phyloP scores from a whole-genome alignment of 2,797 vertebrate genomes.

The Sebastes glaucus region DNA sequence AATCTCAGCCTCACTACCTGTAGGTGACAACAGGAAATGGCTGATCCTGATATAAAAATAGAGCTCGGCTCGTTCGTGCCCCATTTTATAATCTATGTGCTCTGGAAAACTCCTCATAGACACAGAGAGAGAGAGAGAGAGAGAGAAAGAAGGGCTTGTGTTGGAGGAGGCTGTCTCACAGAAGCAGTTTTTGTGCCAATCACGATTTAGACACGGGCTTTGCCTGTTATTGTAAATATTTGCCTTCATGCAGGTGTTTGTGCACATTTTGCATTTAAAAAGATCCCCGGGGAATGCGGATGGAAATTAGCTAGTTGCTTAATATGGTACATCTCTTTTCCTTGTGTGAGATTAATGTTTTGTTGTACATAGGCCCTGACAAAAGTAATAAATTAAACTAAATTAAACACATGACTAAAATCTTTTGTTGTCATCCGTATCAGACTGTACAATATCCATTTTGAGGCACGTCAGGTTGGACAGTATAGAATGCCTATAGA shows the following conservation, averaged over 20 bases:
- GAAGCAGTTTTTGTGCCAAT: slow-evolving; percentile 19
- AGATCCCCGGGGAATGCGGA: not conserved
- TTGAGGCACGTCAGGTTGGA: not conserved
- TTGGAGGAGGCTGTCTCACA: slow-evolving; percentile 31
- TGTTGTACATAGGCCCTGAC: not conserved
- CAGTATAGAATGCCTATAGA: not conserved
- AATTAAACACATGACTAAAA: not conserved
- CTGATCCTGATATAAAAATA: slow-evolving; percentile 77
- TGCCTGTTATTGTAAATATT: slow-evolving; percentile 27
- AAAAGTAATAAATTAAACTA: not conserved
- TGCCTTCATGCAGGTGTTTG: slow-evolving; percentile 4
- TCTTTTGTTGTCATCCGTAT: not conserved
- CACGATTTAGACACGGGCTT: slow-evolving; percentile 1
- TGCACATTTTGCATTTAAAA: not conserved
- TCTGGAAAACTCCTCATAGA: slow-evolving; percentile 74
- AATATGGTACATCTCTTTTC: not conserved
- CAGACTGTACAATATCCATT: not conserved
- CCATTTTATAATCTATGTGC: slow-evolving; percentile 76
- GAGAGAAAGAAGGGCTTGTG: not conserved
- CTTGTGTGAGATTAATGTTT: not conserved
- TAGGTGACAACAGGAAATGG: slow-evolving; percentile 70
- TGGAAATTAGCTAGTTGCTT: not conserved
- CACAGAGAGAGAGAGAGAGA: not conserved
- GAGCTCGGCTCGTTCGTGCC: slow-evolving; percentile 69
- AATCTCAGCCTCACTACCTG: slow-evolving; percentile 60